These are phyloP conservation scores for Microctonus hyperodae DNA, from an alignment of 2,888 invertebrate genomes.

Conservation along the genomic window DNA sequence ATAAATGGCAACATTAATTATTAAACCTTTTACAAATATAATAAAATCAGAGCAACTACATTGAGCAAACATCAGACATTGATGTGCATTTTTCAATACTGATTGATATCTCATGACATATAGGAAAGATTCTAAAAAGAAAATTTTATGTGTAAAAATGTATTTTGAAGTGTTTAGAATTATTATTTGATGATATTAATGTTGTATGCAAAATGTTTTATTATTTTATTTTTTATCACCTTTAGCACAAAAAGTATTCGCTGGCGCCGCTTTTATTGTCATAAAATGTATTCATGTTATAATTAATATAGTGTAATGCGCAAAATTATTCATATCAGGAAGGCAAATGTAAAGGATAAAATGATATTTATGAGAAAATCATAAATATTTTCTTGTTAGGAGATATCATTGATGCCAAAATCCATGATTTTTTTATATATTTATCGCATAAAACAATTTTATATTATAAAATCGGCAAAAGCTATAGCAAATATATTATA, in stretches of 20 bases:
- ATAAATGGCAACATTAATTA: not conserved
- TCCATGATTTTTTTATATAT: slow-evolving; percentile 12
- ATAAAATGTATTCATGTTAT: not conserved
- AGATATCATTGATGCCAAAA: not conserved
- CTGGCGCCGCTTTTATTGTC: not conserved
- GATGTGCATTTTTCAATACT: not conserved
- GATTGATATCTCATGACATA: not conserved
- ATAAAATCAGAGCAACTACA: no score
- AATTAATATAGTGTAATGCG: not conserved
- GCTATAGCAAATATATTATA: not conserved
- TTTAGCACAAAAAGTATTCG: slow-evolving; percentile 2
- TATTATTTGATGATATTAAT: no score
- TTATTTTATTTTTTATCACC: no score
- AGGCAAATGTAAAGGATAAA: not conserved
- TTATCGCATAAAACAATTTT: slow-evolving; percentile 2
- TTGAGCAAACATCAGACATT: not conserved
- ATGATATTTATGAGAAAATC: slow-evolving; percentile 6
- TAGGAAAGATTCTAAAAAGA: no score
- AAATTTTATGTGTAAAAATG: no score
- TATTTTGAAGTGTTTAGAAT: no score
- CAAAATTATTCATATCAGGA: slow-evolving; percentile 21
- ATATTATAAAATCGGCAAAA: not conserved
- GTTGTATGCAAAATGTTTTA: no score
- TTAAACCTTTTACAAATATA: not conserved
- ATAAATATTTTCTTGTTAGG: slow-evolving; percentile 5